Conservation (phyloP, 2,113 vertebrate genomes). For the Madoqua kirkii region DNA sequence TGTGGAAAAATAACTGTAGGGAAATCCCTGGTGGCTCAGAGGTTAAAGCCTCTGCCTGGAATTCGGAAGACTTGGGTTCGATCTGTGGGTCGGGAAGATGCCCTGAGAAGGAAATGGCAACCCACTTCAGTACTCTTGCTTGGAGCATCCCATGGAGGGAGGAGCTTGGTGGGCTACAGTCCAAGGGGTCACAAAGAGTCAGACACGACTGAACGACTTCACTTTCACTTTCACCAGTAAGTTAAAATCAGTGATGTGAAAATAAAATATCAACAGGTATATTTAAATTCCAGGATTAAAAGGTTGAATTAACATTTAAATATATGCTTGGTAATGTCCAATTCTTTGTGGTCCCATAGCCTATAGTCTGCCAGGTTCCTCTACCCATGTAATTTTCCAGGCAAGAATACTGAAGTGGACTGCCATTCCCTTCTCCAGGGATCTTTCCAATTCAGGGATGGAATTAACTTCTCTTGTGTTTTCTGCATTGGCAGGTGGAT, state of each 20-base stretch:
- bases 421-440: neutral
- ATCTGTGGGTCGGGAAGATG: no score
- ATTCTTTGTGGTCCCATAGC: neutral
- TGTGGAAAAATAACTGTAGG: neutral
- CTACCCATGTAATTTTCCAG: neutral
- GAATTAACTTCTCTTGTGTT: neutral
- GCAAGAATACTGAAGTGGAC: neutral
- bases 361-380: neutral
- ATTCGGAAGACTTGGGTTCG: no score
- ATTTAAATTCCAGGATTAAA: neutral
- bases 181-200: no score
- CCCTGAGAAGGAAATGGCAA: no score
- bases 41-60: no score
- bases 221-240: no score
- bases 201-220: no score
- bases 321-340: neutral
- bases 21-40: no score
- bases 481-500: neutral
- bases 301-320: neutral
- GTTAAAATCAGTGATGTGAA: neutral
- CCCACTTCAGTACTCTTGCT: no score
- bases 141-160: no score
- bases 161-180: no score
- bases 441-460: neutral
- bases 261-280: neutral